Evolutionary conservation across 2,888 invertebrate species (phyloP).

Genomic region (Volucella inanis): DNA sequence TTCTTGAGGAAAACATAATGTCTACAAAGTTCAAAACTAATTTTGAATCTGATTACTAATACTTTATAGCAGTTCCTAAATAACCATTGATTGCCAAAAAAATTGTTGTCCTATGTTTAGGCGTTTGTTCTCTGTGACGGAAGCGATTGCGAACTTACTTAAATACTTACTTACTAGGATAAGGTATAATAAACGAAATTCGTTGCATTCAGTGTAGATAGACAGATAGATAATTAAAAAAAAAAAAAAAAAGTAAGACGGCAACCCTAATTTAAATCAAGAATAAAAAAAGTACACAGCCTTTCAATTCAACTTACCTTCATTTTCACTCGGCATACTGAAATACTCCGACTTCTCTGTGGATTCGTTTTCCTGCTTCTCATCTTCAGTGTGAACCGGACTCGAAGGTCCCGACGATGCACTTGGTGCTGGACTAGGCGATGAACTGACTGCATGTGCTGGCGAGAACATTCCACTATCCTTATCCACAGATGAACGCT

Average conservation of each 20-base stretch:
- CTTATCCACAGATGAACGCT: slow-evolving; percentile 80
- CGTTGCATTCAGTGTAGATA: no score
- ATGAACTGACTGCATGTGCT: slow-evolving; percentile 77
- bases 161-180: no score
- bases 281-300: neutral
- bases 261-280: neutral
- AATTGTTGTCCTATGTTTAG: no score
- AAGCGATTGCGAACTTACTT: no score
- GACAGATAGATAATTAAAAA: no score
- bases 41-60: no score
- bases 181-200: no score
- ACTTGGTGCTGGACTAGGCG: slow-evolving; percentile 81
- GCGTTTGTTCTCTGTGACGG: no score
- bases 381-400: slow-evolving; percentile 83
- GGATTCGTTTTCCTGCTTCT: slow-evolving; percentile 85
- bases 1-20: no score
- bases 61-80: no score
- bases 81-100: no score
- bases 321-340: slow-evolving; percentile 81
- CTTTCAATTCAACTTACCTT: slow-evolving; percentile 79
- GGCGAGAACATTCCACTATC: slow-evolving; percentile 76
- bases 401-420: slow-evolving; percentile 83
- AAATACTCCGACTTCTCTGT: slow-evolving; percentile 84
- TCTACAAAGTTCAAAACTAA: no score
- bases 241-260: neutral